Evolutionary conservation across 2,888 invertebrate genomes (phyloP), one percentile per base, ranked within the genome.

Genomic region (Lasioglossum malachurum): DNA sequence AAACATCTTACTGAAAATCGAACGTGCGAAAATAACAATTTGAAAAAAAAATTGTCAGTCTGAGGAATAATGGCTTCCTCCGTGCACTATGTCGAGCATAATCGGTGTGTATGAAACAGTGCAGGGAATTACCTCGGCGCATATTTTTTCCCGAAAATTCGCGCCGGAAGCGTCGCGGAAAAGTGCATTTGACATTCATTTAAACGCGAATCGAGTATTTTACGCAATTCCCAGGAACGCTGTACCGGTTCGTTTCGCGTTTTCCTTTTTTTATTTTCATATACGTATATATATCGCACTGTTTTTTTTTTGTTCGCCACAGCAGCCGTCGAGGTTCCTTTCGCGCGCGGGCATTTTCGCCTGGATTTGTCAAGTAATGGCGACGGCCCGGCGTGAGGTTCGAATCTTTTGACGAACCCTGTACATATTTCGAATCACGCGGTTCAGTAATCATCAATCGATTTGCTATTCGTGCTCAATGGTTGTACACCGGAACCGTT

Each of bases 371-470:
- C 73, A 82, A 82, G 72, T 72, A 69, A 77, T 69, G 57, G 67
- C 44, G 73, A 46, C 35, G 35, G 75, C 27, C 60, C 69, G 12
- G 57, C 57, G 44, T 44, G 57, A n/a, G 57, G 57, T 57, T 75
- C 75, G 38, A 44, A 83, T 86, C 84, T 86, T 89, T 87, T 75
- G 81, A 67, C 75, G 72, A 84, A 82, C 49, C 83, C 85, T 87
- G 81, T 82, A n/a, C n/a, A n/a, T n/a, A 88, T 88, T 87, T 87
- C 81, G 83, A 89, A 90, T 89, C 90, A 89, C 75, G 80, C 89
- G 90, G 83, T 85, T 84, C 83, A 78, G 82, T 86, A 90, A 90
- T 89, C 90, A 80, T 84, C 90, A 90, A 90, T 90, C 90, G 87
- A 86, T 90, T 89, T 46, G 72, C 86, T 73, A 90, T 90, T 90